A percentile compares a stretch with the other conserved stretches of the same genome.
Conservation (phyloP, 1,140 invertebrate genomes). For the Nixonia krombeini region DNA sequence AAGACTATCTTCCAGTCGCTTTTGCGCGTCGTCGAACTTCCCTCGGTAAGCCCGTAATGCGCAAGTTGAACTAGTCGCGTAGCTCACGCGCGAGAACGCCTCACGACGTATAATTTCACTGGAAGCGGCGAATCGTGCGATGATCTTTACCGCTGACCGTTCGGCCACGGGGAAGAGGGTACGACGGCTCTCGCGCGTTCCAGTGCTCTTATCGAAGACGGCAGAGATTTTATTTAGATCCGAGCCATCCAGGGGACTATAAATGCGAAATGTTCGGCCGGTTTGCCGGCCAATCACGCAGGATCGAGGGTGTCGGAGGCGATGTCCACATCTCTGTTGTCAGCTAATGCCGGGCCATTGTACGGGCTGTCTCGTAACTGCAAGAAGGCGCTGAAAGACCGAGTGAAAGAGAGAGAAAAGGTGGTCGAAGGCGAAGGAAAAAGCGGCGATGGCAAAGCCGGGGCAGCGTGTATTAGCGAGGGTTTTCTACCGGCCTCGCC, state of each 20-base stretch:
- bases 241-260: slow-evolving; percentile 57
- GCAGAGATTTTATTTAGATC: slow-evolving; percentile 71
- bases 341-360: slow-evolving; percentile 66
- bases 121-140: not conserved
- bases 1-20: no score
- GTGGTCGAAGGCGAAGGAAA: slow-evolving; percentile 23
- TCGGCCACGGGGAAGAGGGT: not conserved
- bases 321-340: slow-evolving; percentile 70
- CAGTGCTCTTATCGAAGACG: slow-evolving; percentile 50
- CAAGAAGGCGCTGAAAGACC: slow-evolving; percentile 23
- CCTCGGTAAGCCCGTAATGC: no score
- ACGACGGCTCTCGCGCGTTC: no score
- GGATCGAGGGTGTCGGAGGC: slow-evolving; percentile 39
- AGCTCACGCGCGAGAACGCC: no score
- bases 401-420: slow-evolving; percentile 14
- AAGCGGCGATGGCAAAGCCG: slow-evolving; percentile 27
- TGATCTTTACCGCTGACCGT: slow-evolving; percentile 13
- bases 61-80: no score
- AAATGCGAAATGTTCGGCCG: slow-evolving; percentile 62
- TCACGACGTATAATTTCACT: slow-evolving; percentile 27
- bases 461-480: slow-evolving; percentile 48
- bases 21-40: no score
- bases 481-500: slow-evolving; percentile 22
- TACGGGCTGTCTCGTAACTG: slow-evolving; percentile 57
- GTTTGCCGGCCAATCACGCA: slow-evolving; percentile 49